Percentiles rank a stretch among this genome's conserved stretches.
phyloP scores from a whole-genome alignment of 2,888 invertebrate species.

The Argyresthia albistria region DNA sequence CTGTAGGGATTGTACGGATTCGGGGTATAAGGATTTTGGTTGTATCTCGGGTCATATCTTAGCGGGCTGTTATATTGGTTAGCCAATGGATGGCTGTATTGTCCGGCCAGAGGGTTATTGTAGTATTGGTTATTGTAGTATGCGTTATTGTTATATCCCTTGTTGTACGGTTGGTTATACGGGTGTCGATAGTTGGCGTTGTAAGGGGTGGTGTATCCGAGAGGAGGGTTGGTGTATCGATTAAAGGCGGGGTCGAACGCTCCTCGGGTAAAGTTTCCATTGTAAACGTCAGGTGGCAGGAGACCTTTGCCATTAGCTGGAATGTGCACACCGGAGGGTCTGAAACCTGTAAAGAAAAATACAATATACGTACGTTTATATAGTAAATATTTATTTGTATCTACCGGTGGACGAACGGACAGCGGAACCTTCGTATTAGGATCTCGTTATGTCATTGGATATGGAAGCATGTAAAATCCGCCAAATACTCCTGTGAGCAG shows the following conservation, averaged over 20 bases:
- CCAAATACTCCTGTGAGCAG: no score
- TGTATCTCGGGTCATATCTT: not conserved
- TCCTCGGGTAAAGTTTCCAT: slow-evolving; percentile 16
- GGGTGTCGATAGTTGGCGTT: slow-evolving; percentile 12
- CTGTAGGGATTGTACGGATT: no score
- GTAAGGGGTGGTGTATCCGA: slow-evolving; percentile 14
- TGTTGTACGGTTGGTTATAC: slow-evolving; percentile 5
- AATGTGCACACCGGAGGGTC: slow-evolving; percentile 76
- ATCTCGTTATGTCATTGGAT: no score
- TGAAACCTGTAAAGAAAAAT: slow-evolving; percentile 51
- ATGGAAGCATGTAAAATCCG: not conserved
- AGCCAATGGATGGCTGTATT: not conserved
- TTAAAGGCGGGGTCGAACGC: slow-evolving; percentile 25
- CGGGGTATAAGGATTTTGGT: no score
- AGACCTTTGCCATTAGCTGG: slow-evolving; percentile 72
- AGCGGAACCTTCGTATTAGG: no score
- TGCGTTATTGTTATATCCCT: slow-evolving; percentile 6
- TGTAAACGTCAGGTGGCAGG: slow-evolving; percentile 49
- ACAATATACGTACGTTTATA: not conserved
- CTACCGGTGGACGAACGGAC: no score
- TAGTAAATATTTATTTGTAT: not conserved
- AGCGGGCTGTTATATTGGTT: not conserved
- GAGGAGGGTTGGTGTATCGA: slow-evolving; percentile 28
- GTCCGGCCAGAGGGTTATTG: not conserved
- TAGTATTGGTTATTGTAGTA: slow-evolving; percentile 4